Percentiles rank a stretch among this genome's conserved stretches.
Conservation (phyloP, 2,113 vertebrate species). For the Potamarius usumacintae region DNA sequence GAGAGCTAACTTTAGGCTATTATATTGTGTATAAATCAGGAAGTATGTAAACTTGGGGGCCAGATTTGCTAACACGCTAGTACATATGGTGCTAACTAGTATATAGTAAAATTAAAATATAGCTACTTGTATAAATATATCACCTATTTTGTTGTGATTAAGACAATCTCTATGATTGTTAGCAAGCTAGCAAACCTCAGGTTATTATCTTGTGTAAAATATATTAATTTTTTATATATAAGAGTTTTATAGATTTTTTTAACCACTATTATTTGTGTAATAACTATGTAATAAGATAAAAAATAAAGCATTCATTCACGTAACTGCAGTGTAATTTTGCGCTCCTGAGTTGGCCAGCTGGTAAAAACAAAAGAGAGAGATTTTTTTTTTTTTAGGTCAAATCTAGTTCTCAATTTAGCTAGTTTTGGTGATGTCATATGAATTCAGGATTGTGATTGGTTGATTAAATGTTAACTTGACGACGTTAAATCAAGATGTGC, state of each 20-base stretch:
- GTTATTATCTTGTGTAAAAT: conserved; percentile 2
- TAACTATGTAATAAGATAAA: not conserved
- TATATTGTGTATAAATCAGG: not conserved
- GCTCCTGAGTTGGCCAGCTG: not conserved
- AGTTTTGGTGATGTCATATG: conserved; percentile 13
- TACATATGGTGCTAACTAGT: not conserved
- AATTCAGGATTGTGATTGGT: conserved; percentile 1
- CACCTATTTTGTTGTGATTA: not conserved
- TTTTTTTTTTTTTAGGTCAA: not conserved
- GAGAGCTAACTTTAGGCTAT: not conserved
- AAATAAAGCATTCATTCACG: not conserved
- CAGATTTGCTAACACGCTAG: not conserved
- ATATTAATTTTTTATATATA: not conserved
- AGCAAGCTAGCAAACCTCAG: not conserved
- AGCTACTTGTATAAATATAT: conserved; percentile 6
- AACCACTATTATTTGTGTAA: not conserved
- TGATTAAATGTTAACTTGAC: conserved; percentile 1
- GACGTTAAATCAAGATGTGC: not conserved
- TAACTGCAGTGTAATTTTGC: not conserved
- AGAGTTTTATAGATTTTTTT: not conserved
- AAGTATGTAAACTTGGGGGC: not conserved
- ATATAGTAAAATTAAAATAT: conserved; percentile 7
- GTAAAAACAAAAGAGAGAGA: not conserved
- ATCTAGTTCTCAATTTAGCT: not conserved
- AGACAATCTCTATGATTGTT: not conserved